Evolutionary conservation across 2,888 invertebrate genomes (phyloP).

Genomic region (Apamea anceps): DNA sequence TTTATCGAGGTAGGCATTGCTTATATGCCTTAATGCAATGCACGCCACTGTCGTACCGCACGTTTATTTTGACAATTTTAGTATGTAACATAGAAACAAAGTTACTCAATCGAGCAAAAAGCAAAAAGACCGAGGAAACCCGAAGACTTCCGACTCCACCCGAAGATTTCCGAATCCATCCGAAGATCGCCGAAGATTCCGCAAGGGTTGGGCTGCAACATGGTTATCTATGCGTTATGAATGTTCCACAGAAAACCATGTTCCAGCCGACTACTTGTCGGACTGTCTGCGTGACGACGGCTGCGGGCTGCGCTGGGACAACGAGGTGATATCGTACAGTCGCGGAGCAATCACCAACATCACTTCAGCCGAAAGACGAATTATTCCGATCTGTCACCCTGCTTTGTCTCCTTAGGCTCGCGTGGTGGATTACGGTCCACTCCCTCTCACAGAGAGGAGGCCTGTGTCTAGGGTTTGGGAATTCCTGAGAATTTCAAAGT

Average conservation of each 20-base stretch:
- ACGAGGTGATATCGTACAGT: neutral
- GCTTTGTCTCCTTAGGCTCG: too few species aligned
- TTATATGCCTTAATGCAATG: too few species aligned
- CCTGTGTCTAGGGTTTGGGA: too few species aligned
- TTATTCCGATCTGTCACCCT: too few species aligned
- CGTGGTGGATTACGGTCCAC: too few species aligned
- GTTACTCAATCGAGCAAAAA: neutral
- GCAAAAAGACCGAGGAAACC: neutral
- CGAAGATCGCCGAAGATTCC: constrained; percentile 9
- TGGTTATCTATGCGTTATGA: constrained; percentile 43
- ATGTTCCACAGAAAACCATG: constrained; percentile 45
- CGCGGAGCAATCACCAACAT: neutral
- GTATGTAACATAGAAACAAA: neutral
- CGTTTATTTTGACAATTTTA: too few species aligned
- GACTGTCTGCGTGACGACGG: neutral
- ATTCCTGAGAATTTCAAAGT: too few species aligned
- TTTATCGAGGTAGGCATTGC: too few species aligned
- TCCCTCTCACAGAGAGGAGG: too few species aligned
- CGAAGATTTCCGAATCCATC: neutral
- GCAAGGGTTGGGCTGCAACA: constrained; percentile 35
- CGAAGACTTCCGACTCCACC: neutral
- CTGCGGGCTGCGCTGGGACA: neutral
- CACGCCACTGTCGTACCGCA: too few species aligned
- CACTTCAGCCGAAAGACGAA: too few species aligned
- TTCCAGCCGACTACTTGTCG: constrained; percentile 38